These are phyloP conservation scores for Eidolon helvum DNA, from an alignment of 2,113 vertebrate species.

Conservation along the genomic window DNA sequence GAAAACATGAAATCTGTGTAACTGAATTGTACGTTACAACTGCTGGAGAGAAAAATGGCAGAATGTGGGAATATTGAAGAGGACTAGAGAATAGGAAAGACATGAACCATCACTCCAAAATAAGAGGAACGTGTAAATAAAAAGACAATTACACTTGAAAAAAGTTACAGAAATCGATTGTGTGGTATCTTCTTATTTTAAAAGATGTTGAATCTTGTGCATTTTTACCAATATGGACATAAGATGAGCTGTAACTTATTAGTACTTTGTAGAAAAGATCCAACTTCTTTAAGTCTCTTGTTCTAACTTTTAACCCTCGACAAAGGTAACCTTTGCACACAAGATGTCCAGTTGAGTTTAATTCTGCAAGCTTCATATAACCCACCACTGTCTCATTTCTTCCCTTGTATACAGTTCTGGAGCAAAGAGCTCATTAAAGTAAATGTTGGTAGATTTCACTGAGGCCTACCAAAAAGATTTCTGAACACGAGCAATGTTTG, in stretches of 20 bases:
- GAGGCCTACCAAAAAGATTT: neutral
- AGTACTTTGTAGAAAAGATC: neutral
- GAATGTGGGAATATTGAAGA: neutral
- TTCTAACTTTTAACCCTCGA: neutral
- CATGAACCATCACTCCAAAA: neutral
- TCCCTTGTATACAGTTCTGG: neutral
- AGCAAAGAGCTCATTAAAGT: neutral
- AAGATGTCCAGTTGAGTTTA: neutral
- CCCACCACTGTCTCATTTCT: neutral
- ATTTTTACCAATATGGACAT: neutral
- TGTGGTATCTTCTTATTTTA: neutral
- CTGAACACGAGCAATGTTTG: neutral
- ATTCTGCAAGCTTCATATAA: neutral
- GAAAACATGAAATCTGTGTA: neutral
- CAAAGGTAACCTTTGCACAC: neutral
- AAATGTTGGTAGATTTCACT: neutral
- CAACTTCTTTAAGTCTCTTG: neutral
- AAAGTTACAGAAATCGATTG: neutral
- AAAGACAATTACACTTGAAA: neutral
- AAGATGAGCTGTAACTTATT: neutral
- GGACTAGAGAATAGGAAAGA: neutral
- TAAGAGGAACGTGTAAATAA: neutral
- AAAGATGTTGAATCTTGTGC: neutral
- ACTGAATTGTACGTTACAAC: neutral
- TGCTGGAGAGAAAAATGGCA: neutral